phyloP scores from a whole-genome alignment of 2,797 vertebrate species.

The Sphenopsis melanotis region DNA sequence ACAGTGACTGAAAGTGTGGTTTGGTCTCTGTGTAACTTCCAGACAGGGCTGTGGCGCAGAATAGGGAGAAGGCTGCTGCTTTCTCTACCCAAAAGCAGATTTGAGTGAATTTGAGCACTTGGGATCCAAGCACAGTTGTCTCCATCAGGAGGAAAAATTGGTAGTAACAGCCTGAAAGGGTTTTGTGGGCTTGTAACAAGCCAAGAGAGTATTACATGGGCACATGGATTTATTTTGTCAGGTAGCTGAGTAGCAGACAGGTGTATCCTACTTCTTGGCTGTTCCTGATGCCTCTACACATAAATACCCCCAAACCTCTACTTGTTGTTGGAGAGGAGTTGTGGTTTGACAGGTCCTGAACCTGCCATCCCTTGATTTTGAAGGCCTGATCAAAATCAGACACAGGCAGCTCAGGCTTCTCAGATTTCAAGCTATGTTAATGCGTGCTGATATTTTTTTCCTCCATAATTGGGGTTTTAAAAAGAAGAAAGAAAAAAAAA shows the following conservation, averaged over 20 bases:
- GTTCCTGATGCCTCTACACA: neutral
- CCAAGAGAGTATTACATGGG: neutral
- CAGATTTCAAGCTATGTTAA: neutral
- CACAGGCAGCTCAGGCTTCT: neutral
- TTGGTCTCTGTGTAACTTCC: neutral
- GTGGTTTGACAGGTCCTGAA: neutral
- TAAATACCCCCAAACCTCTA: neutral
- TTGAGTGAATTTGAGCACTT: neutral
- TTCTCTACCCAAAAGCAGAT: neutral
- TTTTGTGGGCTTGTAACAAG: neutral
- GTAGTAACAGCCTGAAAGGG: neutral
- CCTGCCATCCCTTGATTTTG: neutral
- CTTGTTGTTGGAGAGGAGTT: neutral
- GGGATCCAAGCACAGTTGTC: neutral
- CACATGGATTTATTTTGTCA: neutral
- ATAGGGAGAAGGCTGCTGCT: neutral
- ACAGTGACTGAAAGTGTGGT: neutral
- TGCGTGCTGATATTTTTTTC: neutral
- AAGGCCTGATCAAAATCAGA: neutral
- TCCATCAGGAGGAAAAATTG: neutral
- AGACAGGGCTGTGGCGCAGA: neutral
- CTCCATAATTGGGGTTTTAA: accelerated
- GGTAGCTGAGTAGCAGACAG: neutral
- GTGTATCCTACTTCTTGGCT: neutral
- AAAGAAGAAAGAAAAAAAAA: neutral